Evolutionary conservation across 2,113 vertebrate genomes (phyloP).

Genomic region (Ancistrus triradiatus): DNA sequence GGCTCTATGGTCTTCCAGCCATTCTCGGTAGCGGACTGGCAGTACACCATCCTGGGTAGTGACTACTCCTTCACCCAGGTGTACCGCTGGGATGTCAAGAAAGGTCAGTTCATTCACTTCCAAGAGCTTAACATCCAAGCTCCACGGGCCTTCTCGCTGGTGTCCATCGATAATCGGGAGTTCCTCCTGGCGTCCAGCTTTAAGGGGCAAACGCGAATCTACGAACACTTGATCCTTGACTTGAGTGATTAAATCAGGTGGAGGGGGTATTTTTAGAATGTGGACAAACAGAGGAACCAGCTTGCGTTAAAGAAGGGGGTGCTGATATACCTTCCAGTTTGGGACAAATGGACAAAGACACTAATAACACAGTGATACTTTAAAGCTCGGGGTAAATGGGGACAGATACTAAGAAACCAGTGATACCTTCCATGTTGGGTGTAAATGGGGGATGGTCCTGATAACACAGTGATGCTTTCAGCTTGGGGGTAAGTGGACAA

Average conservation of each 20-base stretch:
- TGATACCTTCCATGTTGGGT: too few species aligned
- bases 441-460: too few species aligned
- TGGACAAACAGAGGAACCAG: too few species aligned
- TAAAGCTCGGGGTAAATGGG: too few species aligned
- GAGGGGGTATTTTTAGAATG: too few species aligned
- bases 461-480: too few species aligned
- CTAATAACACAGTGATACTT: too few species aligned
- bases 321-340: too few species aligned
- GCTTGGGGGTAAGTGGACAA: too few species aligned
- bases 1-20: conserved; percentile 99
- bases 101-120: conserved; percentile 88
- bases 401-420: too few species aligned
- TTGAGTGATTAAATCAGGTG: conserved; percentile 88
- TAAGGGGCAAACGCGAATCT: conserved; percentile 95
- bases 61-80: conserved; percentile 98
- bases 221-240: conserved; percentile 95
- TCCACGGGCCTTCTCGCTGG: conserved; percentile 87
- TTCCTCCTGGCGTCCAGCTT: conserved; percentile 98
- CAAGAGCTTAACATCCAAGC: conserved; percentile 97
- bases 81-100: conserved; percentile 91
- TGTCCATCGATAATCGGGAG: conserved; percentile 87
- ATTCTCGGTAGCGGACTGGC: conserved; percentile 87
- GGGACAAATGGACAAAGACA: background rate
- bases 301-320: too few species aligned
- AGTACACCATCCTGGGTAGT: conserved; percentile 96